Evolutionary conservation across 2,888 invertebrate genomes (phyloP).

Genomic region (Ichneumoninae sp.): DNA sequence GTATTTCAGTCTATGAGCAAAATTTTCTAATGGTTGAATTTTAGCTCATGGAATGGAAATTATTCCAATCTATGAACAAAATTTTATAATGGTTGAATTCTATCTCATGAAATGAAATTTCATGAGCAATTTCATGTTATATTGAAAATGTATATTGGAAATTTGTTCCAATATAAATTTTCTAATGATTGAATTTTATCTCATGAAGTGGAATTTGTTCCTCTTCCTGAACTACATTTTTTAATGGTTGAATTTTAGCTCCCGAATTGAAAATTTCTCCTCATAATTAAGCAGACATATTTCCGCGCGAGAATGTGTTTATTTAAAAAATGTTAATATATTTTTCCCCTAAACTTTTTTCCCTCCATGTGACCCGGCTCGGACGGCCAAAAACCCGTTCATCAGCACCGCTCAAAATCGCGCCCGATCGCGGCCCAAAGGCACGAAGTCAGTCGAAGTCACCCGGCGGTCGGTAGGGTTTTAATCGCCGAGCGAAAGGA

Average conservation of each 20-base stretch:
- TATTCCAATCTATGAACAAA: too few relatives aligned
- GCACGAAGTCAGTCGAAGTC: background rate
- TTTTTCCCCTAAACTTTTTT: background rate
- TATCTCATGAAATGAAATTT: too few relatives aligned
- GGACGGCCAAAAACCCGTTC: conserved; percentile 21
- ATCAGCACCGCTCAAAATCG: conserved; percentile 27
- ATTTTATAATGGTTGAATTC: too few relatives aligned
- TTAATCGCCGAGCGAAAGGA: conserved; percentile 44
- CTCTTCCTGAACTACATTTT: background rate
- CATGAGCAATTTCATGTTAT: too few relatives aligned
- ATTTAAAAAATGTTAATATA: background rate
- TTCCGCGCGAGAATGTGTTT: background rate
- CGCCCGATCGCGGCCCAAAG: conserved; percentile 28
- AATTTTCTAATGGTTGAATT: too few relatives aligned
- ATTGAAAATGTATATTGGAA: too few relatives aligned
- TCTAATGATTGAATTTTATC: too few relatives aligned
- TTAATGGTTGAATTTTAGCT: background rate
- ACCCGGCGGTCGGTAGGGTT: background rate
- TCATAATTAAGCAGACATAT: background rate
- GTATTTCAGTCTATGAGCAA: too few relatives aligned
- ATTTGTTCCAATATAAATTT: too few relatives aligned
- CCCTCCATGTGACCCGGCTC: background rate
- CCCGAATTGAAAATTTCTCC: background rate
- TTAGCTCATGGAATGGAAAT: too few relatives aligned
- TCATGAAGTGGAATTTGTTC: too few relatives aligned